Evolutionary conservation across 2,888 invertebrate genomes (phyloP), one percentile per base, ranked within the genome.

Genomic region (Dryobotodes eremita): DNA sequence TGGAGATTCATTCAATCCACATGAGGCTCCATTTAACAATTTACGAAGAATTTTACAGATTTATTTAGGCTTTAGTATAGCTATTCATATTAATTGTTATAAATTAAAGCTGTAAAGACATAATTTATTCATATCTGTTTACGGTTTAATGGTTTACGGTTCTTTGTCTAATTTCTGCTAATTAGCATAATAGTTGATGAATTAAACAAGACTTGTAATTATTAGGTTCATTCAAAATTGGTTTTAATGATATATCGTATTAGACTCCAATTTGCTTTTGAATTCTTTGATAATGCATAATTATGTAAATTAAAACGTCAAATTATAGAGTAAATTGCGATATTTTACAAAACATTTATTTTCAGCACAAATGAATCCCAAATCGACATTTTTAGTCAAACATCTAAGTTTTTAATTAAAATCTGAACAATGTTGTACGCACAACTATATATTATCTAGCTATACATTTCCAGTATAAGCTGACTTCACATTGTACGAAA

Each of bases 171-270:
- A 26, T 64, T 48, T 57, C 11, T 71, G 8, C 17, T 77, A 71
- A 77, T 85, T 59, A 77, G 23, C 70, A 80, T 65, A 48, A 61
- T 71, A 57, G 26, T 20, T 48, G 31, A 66, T 66, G n/a, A 78
- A 68, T 74, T 68, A 11, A 64, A 62, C 15, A 36, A 69, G 20
- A 20, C 23, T 64, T 74, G 0, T 57, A 46, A 68, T 64, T 59
- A 50, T 23, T 53, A 36, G 7, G 4, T 50, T 61, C 15, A 2
- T 53, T 42, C 15, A 15, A 64, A 65, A 72, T 75, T 61, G 8
- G n/a, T 31, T 69, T 69, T 5, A 20, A 68, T 79, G 20, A 69
- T 53, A 68, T 66, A 57, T 69, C n/a, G 17, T 53, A 55, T 36
- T 69, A 1, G 6, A 61, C 50, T 66, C n/a, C 23, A 69, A 69